A percentile compares a stretch with the other conserved stretches of the same genome.
phyloP scores from a whole-genome alignment of 1,140 invertebrate genomes.

The Stenopsyche tienmushanensis region DNA sequence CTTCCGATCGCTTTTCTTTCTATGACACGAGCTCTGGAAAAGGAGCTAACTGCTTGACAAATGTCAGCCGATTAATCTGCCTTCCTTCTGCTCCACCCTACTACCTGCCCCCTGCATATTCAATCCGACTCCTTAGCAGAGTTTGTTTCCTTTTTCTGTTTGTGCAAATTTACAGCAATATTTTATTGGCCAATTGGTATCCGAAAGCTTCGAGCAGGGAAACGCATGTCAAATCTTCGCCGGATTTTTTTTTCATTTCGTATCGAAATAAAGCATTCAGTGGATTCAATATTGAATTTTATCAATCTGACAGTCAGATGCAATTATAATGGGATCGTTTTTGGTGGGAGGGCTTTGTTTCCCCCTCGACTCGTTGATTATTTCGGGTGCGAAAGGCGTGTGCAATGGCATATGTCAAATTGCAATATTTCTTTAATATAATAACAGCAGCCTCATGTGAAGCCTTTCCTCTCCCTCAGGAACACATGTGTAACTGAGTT shows the following conservation, averaged over 20 bases:
- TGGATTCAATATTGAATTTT: too few species aligned
- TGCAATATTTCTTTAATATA: constrained; percentile 1
- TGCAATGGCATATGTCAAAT: constrained; percentile 2
- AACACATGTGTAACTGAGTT: constrained; percentile 26
- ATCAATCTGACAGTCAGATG: too few species aligned
- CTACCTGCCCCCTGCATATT: constrained; percentile 26
- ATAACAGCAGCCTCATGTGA: too few species aligned
- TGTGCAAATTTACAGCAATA: constrained; percentile 35
- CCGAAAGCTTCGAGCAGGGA: too few species aligned
- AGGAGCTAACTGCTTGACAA: constrained; percentile 41
- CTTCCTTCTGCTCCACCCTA: not conserved
- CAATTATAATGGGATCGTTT: too few species aligned
- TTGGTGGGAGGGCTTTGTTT: too few species aligned
- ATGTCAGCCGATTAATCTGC: constrained; percentile 41
- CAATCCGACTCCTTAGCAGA: constrained; percentile 17
- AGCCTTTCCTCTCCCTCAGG: not conserved
- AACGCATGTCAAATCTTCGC: not conserved
- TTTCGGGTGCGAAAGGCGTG: not conserved
- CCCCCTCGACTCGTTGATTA: too few species aligned
- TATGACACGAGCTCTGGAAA: constrained; percentile 15
- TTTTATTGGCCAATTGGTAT: constrained; percentile 30
- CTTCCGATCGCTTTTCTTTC: constrained; percentile 32
- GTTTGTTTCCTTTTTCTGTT: constrained; percentile 34
- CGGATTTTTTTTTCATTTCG: not conserved
- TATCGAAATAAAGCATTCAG: too few species aligned